Percentiles rank a stretch among this genome's conserved stretches.
Conservation (phyloP, 2,888 invertebrate species). For the Drosophila tanythrix region DNA sequence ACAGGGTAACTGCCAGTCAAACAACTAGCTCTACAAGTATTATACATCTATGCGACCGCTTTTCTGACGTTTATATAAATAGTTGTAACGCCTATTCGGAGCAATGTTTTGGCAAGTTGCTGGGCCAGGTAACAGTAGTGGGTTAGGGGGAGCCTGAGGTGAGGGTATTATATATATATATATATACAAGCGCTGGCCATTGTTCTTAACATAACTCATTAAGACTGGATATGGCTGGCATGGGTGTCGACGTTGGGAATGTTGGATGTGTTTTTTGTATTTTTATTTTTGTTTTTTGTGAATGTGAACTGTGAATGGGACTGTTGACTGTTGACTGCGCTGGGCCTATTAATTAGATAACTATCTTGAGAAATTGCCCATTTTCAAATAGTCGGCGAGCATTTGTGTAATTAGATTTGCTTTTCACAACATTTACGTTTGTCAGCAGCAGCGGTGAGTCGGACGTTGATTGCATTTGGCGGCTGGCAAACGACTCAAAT, state of each 20-base stretch:
- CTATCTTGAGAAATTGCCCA: slow-evolving; percentile 85
- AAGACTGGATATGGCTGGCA: slow-evolving; percentile 54
- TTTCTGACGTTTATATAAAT: slow-evolving; percentile 71
- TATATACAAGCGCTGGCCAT: slow-evolving; percentile 55
- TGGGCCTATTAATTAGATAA: slow-evolving; percentile 84
- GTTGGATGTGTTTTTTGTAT: slow-evolving; percentile 18
- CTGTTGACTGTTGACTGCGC: slow-evolving; percentile 18
- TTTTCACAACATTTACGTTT: slow-evolving; percentile 83
- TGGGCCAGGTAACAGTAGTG: neutral
- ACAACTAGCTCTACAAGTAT: too few species aligned
- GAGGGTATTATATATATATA: slow-evolving; percentile 42
- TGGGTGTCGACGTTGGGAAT: slow-evolving; percentile 57
- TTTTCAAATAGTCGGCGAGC: slow-evolving; percentile 83
- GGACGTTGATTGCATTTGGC: slow-evolving; percentile 17
- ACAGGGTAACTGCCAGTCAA: slow-evolving; percentile 23
- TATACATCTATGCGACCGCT: slow-evolving; percentile 27
- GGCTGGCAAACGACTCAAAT: slow-evolving; percentile 62
- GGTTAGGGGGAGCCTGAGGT: slow-evolving; percentile 7
- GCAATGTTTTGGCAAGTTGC: slow-evolving; percentile 65
- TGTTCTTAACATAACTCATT: slow-evolving; percentile 80
- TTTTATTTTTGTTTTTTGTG: slow-evolving; percentile 1
- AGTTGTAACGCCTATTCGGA: slow-evolving; percentile 76
- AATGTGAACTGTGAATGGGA: slow-evolving; percentile 31
- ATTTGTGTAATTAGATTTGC: slow-evolving; percentile 85
- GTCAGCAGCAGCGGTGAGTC: slow-evolving; percentile 11